Base-by-base conservation (phyloP, 1,140 invertebrate species). In the Camponotus pennsylvanicus region DNA sequence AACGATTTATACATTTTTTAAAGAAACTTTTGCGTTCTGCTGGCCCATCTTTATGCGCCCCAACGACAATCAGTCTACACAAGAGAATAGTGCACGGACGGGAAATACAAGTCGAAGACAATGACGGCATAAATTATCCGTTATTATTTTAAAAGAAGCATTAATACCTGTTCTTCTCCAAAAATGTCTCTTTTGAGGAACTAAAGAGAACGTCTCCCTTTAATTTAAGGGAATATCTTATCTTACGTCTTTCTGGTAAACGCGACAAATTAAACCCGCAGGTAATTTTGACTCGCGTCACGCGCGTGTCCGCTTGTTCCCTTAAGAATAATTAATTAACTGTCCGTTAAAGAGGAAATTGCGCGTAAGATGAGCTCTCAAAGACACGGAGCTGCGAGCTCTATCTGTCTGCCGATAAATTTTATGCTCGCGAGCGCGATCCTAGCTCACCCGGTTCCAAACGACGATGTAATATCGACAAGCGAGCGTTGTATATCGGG, bases 391-490 rank as follows among this genome's bases (percentile, higher is more conserved):
- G 69, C 61, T 83, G 49, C 21, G n/a, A 73, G 32, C 69, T 34
- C 55, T 40, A 45, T 82, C 79, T 73, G 55, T 63, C 40, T 61
- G 79, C n/a, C 69, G 69, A 83, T 83, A 61, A 49, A 75, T 61
- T 82, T 83, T 71, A 73, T 61, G 45, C 42, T 13, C 15, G 21
- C 45, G 70, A 34, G 70, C 70, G 42, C 45, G 42, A 57, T 61
- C 45, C 27, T 77, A 85, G 49, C n/a, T 85, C 55, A 49, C 32
- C 45, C 69, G 69, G 40, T 37, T 27, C 21, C 37, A 8, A 15
- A 34, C 55, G 40, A 37, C 63, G 73, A 67, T 67, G 82, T 85
- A 85, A 76, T 78, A 85, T 85, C 75, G 73, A 85, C 73, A 84
- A 75, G 37, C 52, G 45, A 34, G 27, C 61, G 52, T 70, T 83